Evolutionary conservation across 1,140 invertebrate species (phyloP).

Genomic region (Diuraphis noxia): DNA sequence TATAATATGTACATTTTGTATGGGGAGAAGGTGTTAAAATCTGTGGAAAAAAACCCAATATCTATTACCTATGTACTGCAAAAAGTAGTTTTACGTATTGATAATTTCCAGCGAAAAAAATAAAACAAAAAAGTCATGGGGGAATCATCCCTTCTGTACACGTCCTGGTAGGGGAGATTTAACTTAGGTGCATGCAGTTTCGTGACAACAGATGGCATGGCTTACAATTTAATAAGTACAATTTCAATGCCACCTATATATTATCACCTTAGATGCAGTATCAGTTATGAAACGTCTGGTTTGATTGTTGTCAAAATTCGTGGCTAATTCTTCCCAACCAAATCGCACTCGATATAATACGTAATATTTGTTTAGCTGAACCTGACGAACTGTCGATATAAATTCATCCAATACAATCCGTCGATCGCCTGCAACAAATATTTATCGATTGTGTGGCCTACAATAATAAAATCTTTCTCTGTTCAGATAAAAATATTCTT

Average conservation of each 20-base stretch:
- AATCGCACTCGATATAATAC: background rate
- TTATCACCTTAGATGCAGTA: background rate
- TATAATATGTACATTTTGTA: background rate
- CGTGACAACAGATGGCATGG: no score
- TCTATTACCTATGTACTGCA: background rate
- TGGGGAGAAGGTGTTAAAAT: background rate
- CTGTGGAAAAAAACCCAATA: background rate
- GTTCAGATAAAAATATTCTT: background rate
- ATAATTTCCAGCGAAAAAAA: background rate
- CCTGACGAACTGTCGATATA: no score
- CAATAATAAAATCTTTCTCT: background rate
- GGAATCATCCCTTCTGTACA: background rate
- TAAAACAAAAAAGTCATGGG: fast-evolving
- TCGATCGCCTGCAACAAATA: background rate
- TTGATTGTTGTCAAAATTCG: background rate
- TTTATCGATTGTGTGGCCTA: background rate
- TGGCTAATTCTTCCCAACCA: background rate
- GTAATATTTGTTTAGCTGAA: background rate
- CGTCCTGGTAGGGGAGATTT: background rate
- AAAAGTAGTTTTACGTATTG: no score
- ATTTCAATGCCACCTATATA: background rate
- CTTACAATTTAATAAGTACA: no score
- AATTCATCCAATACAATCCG: no score
- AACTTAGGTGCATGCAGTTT: background rate
- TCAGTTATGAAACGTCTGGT: background rate